Conservation (phyloP, 1,140 invertebrate genomes). For the Lycorma delicatula region DNA sequence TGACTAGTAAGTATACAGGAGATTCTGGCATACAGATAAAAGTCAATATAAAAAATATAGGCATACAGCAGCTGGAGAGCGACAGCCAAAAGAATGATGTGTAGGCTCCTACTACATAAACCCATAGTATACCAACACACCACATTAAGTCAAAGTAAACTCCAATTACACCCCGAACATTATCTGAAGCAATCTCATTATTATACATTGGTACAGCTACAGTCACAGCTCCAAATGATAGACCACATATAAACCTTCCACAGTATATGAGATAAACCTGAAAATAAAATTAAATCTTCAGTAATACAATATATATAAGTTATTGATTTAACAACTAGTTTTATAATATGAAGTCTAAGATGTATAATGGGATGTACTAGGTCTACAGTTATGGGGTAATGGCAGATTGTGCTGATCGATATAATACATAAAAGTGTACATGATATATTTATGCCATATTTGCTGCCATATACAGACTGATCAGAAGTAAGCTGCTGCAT, state of each 20-base stretch:
- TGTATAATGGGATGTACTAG: too few species aligned
- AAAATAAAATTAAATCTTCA: not conserved
- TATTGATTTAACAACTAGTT: not conserved
- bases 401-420: too few species aligned
- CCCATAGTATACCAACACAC: slow-evolving; percentile 46
- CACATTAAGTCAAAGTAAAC: slow-evolving; percentile 48
- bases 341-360: not conserved
- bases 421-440: too few species aligned
- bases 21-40: slow-evolving; percentile 44
- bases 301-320: not conserved
- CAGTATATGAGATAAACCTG: slow-evolving; percentile 37
- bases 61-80: slow-evolving; percentile 35
- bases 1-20: slow-evolving; percentile 32
- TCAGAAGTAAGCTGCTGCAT: too few species aligned
- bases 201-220: slow-evolving; percentile 50
- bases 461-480: too few species aligned
- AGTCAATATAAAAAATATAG: slow-evolving; percentile 39
- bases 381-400: too few species aligned
- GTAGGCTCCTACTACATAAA: slow-evolving; percentile 44
- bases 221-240: slow-evolving; percentile 51
- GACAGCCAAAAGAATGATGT: slow-evolving; percentile 37
- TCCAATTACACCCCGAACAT: slow-evolving; percentile 47
- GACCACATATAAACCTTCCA: slow-evolving; percentile 54
- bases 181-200: slow-evolving; percentile 39
- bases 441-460: too few species aligned